Base-by-base conservation (phyloP, 2,113 vertebrate genomes). In the Microtus montanus region DNA sequence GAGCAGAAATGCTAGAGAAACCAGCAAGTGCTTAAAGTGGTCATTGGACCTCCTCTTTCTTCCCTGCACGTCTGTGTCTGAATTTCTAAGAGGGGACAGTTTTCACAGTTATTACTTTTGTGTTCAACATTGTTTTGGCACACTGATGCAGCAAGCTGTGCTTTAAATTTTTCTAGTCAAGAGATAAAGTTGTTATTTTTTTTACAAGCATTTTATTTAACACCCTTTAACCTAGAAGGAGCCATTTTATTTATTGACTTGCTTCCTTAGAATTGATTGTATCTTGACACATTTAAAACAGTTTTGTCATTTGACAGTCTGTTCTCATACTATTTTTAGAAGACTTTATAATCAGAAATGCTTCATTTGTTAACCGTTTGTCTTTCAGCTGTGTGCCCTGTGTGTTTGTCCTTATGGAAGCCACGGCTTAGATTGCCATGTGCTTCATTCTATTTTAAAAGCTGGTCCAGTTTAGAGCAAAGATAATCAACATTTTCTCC, bases 311-410 rank as follows among this genome's bases (percentile, higher is more conserved):
- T 91, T 93, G 88, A 90, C 92, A 95, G 30, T 47, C 49, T 90
- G 77, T 93, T 68, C 87, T 95, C 33, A 30, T 94, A 68, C 96
- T 96, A 95, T 97, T 96, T 96, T 96, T 95, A 95, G 93, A 92
- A 79, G 86, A 64, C 78, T 93, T 97, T 97, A 86, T 92, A 93
- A 84, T 93, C 61, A 91, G 58, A 92, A 96, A 28, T 64, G 30
- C 79, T 94, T 95, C 71, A 80, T 93, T 96, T 93, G 88, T 96
- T 92, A 95, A 74, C 14, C 80, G 11, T 79, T 90, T 85, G 86
- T 61, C 89, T 95, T 96, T 93, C 71, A 94, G 7, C 54, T 44
- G 11, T 87, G 33, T 91, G 30, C 68, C n/a, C 85, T 92, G 5
- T 63, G 9, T 92, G 5, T 96, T 82, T 95, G 22, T 83, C 71